Evolutionary conservation across 2,888 invertebrate genomes (phyloP).

Genomic region (Empis stercorea): DNA sequence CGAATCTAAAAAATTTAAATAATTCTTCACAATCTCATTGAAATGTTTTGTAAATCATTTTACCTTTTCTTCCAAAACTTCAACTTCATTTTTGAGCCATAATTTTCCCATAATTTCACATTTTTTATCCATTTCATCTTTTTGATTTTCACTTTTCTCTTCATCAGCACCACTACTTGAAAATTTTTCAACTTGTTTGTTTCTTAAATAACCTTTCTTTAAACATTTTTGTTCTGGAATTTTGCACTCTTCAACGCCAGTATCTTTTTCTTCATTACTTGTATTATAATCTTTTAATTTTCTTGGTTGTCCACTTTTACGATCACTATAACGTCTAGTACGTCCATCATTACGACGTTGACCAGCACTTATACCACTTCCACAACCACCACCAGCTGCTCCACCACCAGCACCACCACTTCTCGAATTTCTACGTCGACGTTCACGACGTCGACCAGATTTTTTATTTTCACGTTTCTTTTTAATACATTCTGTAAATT

Average conservation of each 20-base stretch:
- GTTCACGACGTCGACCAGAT: slow-evolving; percentile 25
- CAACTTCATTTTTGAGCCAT: slow-evolving; percentile 80
- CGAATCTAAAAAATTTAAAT: slow-evolving; percentile 19
- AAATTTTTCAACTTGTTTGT: slow-evolving; percentile 31
- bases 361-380: slow-evolving; percentile 15
- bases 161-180: slow-evolving; percentile 35
- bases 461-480: slow-evolving; percentile 35
- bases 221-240: slow-evolving; percentile 20
- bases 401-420: neutral
- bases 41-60: slow-evolving; percentile 19
- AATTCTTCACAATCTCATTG: neutral
- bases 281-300: slow-evolving; percentile 26
- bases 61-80: slow-evolving; percentile 65
- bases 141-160: slow-evolving; percentile 27
- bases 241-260: slow-evolving; percentile 30
- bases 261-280: slow-evolving; percentile 35
- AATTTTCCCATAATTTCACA: slow-evolving; percentile 65
- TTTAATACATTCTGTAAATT: slow-evolving; percentile 29
- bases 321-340: slow-evolving; percentile 32
- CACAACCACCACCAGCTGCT: slow-evolving; percentile 20
- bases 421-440: slow-evolving; percentile 19
- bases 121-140: slow-evolving; percentile 23
- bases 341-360: slow-evolving; percentile 31
- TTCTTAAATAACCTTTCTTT: slow-evolving; percentile 33
- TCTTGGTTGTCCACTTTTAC: slow-evolving; percentile 31